Evolutionary conservation across 2,797 vertebrate genomes (phyloP).

Genomic region (Girardinus metallicus): DNA sequence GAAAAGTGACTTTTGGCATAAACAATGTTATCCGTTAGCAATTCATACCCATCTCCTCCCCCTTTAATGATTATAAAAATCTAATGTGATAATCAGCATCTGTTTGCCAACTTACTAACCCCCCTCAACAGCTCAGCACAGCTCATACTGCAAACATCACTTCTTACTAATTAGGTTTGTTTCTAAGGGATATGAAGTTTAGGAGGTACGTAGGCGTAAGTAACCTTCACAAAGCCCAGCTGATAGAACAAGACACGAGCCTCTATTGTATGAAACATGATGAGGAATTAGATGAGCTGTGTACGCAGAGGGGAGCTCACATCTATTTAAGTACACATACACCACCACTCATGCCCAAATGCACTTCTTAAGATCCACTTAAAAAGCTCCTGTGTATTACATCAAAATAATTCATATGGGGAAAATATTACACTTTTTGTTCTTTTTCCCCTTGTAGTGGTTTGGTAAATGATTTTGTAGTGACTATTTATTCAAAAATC

Average conservation of each 20-base stretch:
- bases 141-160: constrained; percentile 50
- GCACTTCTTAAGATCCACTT: constrained; percentile 6
- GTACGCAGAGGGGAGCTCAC: constrained; percentile 42
- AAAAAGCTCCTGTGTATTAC: background rate
- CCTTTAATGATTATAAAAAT: constrained; percentile 35
- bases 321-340: constrained; percentile 53
- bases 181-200: constrained; percentile 79
- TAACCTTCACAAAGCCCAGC: constrained; percentile 75
- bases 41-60: constrained; percentile 29
- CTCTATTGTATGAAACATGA: constrained; percentile 49
- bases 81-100: constrained; percentile 58
- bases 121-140: constrained; percentile 14
- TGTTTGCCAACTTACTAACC: constrained; percentile 4
- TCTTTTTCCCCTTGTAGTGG: background rate
- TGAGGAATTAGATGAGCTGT: constrained; percentile 62
- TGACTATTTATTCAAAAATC: too few species aligned
- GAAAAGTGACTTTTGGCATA: constrained; percentile 40
- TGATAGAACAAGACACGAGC: constrained; percentile 31
- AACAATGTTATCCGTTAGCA: constrained; percentile 3
- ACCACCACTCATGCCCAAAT: constrained; percentile 37
- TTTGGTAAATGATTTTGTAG: background rate
- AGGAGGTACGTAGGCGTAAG: constrained; percentile 73
- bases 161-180: constrained; percentile 79
- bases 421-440: background rate
- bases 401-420: background rate